phyloP scores from a whole-genome alignment of 2,797 vertebrate species.

The Microchirus variegatus region DNA sequence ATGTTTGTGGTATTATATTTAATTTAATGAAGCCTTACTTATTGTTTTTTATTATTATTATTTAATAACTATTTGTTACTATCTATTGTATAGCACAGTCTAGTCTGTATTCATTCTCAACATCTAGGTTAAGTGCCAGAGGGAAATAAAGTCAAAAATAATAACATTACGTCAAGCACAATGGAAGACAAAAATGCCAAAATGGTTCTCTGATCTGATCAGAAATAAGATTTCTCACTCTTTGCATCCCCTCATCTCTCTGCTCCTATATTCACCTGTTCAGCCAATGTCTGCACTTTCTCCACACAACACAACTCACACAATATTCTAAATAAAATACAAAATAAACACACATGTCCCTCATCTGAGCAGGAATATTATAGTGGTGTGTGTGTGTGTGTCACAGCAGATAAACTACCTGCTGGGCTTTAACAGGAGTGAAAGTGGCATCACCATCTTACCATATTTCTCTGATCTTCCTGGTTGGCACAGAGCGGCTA shows the following conservation, averaged over 20 bases:
- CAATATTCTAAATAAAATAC: no score
- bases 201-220: not conserved
- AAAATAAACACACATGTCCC: no score
- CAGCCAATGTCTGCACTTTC: no score
- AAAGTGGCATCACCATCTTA: constrained; percentile 38
- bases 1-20: not conserved
- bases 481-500: constrained; percentile 54
- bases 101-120: not conserved
- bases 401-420: no score
- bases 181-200: not conserved
- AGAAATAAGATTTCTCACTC: not conserved
- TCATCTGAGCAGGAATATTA: no score
- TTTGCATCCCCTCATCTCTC: constrained; percentile 19
- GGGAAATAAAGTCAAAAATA: not conserved
- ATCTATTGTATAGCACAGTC: not conserved
- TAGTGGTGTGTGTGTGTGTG: no score
- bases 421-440: no score
- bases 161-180: not conserved
- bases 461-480: constrained; percentile 74
- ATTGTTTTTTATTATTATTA: no score
- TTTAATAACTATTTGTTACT: no score
- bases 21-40: no score
- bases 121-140: not conserved
- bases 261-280: constrained; percentile 1
- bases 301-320: no score